These are phyloP conservation scores for Portunus trituberculatus DNA, from an alignment of 1,140 invertebrate species.

Conservation along the genomic window DNA sequence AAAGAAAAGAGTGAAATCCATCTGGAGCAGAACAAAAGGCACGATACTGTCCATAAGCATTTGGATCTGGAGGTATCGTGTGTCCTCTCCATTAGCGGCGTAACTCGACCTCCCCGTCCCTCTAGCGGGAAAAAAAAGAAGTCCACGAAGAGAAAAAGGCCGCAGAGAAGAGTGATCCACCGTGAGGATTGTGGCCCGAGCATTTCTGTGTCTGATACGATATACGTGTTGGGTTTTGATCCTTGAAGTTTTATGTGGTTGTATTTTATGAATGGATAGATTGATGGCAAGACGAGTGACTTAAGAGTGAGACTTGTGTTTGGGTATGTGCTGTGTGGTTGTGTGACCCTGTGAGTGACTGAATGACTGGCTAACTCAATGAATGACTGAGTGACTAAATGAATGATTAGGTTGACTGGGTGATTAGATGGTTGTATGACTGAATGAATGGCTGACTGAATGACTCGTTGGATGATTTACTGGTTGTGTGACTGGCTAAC, in stretches of 20 bases:
- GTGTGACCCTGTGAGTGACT: neutral
- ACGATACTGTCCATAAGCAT: conserved; percentile 13
- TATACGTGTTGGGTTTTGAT: neutral
- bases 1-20: neutral
- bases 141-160: neutral
- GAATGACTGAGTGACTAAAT: no score
- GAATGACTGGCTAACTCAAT: neutral
- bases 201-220: neutral
- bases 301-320: no score
- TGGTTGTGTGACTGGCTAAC: neutral
- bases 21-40: conserved; percentile 1
- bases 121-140: neutral
- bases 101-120: neutral
- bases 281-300: no score
- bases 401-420: neutral
- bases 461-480: neutral
- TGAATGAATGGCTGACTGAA: neutral
- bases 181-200: neutral
- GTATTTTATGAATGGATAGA: neutral
- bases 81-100: neutral
- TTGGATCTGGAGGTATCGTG: neutral
- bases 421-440: neutral
- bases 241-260: neutral
- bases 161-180: neutral
- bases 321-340: no score